Evolutionary conservation across 2,888 invertebrate species (phyloP), one percentile per base, ranked within the genome.

Genomic region (Drosophila putrida): DNA sequence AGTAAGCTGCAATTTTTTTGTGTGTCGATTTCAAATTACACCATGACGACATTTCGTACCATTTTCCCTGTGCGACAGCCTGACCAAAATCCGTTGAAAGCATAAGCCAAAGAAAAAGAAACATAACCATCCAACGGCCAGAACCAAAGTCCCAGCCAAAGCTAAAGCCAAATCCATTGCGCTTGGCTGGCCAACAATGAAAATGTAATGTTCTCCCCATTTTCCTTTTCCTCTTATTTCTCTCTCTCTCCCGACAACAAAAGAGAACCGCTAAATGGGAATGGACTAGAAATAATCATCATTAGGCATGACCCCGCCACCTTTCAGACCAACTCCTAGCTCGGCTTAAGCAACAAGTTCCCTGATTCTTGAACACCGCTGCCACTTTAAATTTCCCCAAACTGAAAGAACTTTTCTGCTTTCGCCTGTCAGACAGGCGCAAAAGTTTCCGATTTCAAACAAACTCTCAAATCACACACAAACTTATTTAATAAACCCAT

Each of bases 141-240:
- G 27, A 35, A 15, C 15, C 58, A 31, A 33, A 35, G 13, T 44
- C 27, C 44, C 33, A 38, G 39, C 4, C 36, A 47, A 15, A 31
- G 44, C 44, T 15, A 41, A 38, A 68, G 41, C 38, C 41, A 61
- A 63, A 79, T 74, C 76, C 78, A 78, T 82, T 88, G 60, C 84
- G 84, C 86, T 86, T 88, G 86, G 87, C 74, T 88, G 83, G 50
- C 74, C 84, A 86, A 88, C 86, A 88, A 88, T 86, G 88, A 82
- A 82, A 82, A 82, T 77, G 84, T 88, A 77, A 84, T 80, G 82
- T 77, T 69, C 46, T 59, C 20, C 43, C 41, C 36, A 20, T 15
- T 10, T 38, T 27, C 27, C 60, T 43, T 15, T n/a, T 25, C 3
- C 28, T 6, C 15, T 25, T 20, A 20, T 20, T n/a, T 28, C 15